Evolutionary conservation across 2,888 invertebrate genomes (phyloP), one percentile per base, ranked within the genome.

Genomic region (Ormyrus rosae): DNA sequence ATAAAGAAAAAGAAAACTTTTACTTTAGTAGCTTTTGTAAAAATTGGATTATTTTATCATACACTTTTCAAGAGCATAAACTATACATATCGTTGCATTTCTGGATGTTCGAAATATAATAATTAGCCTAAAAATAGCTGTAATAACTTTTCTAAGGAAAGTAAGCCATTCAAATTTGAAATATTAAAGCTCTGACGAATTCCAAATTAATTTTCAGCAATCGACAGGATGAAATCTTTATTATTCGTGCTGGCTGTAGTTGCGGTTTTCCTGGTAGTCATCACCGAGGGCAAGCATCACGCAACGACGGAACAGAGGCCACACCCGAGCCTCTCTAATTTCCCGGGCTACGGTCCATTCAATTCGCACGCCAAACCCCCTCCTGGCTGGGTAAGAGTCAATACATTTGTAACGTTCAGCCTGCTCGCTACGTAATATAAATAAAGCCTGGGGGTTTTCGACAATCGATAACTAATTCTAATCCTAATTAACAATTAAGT

Each of bases 271-370:
- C n/a, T 70, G 6, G 19, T 50, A 9, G 69, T 34, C 6, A n/a
- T 56, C 8, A 53, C 46, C 11, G 58, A 10, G 58, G 46, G 9
- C 19, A 34, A 34, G 34, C 34, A 34, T 34, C 51, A 53, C 50
- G 7, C 34, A n/a, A 45, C 4, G 34, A 4, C 34, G 34, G 2
- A 4, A 34, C 19, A 34, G 34, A 34, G 55, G 46, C n/a, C 68
- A 4, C 56, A 4, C 2, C 6, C 10, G 8, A 48, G 13, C 45
- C 46, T 9, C 56, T n/a, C 69, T 9, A 69, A 69, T 56, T 69
- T 69, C 69, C 69, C 56, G n/a, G 69, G 56, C 11, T 56, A 69
- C 56, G 69, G 69, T 9, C 61, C 51, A 61, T 51, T 34, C 60
- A 50, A 60, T 19, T 51, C 51, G 56, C 11, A 65, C 34, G 34